Evolutionary conservation across 1,140 invertebrate species (phyloP).

Genomic region (Catajapyx aquilonaris): DNA sequence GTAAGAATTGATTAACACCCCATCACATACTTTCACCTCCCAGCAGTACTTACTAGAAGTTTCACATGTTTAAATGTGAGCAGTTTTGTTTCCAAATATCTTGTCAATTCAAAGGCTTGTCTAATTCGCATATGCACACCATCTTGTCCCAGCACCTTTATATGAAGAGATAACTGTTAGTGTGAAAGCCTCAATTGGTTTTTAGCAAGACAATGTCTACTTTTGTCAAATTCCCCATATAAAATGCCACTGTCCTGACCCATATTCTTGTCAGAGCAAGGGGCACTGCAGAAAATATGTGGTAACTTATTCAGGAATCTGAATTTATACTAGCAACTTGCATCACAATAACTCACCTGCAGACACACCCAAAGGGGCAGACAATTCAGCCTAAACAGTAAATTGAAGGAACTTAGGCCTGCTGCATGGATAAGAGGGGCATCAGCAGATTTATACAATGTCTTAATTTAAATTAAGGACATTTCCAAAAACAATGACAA

Average conservation of each 20-base stretch:
- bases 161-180: no score
- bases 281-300: no score
- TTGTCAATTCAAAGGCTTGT: slow-evolving; percentile 50
- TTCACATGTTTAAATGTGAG: slow-evolving; percentile 44
- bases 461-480: background rate
- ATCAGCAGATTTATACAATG: background rate
- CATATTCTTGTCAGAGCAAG: no score
- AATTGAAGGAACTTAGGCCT: slow-evolving; percentile 10
- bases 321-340: no score
- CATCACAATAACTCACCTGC: slow-evolving; percentile 32
- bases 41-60: slow-evolving; percentile 48
- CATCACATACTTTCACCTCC: no score
- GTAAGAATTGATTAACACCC: no score
- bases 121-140: slow-evolving; percentile 46
- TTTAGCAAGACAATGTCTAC: no score
- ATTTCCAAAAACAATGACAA: background rate
- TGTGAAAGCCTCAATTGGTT: no score
- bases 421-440: slow-evolving; percentile 9
- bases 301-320: no score
- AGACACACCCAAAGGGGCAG: slow-evolving; percentile 65
- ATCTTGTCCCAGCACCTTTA: slow-evolving; percentile 50
- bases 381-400: slow-evolving; percentile 37
- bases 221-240: no score
- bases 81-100: slow-evolving; percentile 46
- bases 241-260: no score